A percentile compares a stretch with the other conserved stretches of the same genome.
phyloP scores from a whole-genome alignment of 2,113 vertebrate genomes.

The Indri indri region DNA sequence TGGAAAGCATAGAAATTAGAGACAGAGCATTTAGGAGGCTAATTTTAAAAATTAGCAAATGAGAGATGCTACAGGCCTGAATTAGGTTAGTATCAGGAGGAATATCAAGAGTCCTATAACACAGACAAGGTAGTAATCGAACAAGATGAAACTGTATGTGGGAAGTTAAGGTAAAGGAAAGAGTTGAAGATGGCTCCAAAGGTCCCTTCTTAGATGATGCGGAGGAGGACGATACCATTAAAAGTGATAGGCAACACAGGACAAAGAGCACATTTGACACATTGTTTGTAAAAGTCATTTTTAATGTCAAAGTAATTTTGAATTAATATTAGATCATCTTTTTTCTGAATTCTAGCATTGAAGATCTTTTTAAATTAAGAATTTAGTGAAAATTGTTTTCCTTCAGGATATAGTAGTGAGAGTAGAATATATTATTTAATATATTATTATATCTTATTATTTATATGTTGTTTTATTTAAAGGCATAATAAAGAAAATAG shows the following conservation, averaged over 20 bases:
- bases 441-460: neutral
- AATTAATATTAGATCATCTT: neutral
- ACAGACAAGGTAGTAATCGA: neutral
- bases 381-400: slow-evolving; percentile 41
- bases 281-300: slow-evolving; percentile 21
- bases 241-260: neutral
- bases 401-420: neutral
- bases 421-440: neutral
- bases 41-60: slow-evolving; percentile 42
- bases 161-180: neutral
- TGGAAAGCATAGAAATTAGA: slow-evolving; percentile 46
- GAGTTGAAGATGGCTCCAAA: neutral
- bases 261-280: neutral
- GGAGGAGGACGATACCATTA: neutral
- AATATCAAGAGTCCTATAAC: neutral
- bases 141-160: neutral
- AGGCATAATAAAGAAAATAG: slow-evolving; percentile 21
- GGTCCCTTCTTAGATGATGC: neutral
- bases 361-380: slow-evolving; percentile 19
- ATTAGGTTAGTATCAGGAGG: slow-evolving; percentile 41
- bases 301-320: slow-evolving; percentile 34
- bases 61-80: neutral
- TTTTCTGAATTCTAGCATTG: slow-evolving; percentile 28
- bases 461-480: slow-evolving; percentile 30
- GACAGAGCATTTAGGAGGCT: slow-evolving; percentile 23